Conservation (phyloP, 1,140 invertebrate species). For the Grapholita molesta region DNA sequence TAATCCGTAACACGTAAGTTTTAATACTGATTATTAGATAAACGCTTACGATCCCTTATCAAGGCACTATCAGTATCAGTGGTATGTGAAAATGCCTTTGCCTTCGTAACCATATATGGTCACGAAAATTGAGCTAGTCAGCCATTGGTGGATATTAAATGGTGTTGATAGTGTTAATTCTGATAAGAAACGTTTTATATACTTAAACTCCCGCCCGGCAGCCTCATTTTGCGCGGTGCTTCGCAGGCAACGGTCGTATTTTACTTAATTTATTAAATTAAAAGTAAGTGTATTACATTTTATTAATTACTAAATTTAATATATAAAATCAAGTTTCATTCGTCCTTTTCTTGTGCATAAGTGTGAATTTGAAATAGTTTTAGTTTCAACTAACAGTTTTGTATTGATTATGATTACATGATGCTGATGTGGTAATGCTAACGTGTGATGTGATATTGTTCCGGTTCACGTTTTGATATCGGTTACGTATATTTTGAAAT, state of each 20-base stretch:
- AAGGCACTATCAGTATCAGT: conserved; percentile 39
- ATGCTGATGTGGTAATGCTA: neutral
- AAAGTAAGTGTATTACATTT: conserved; percentile 59
- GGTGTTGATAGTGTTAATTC: conserved; percentile 56
- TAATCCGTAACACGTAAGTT: conserved; percentile 9
- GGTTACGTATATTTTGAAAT: neutral
- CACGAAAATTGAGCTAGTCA: conserved; percentile 57
- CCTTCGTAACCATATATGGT: conserved; percentile 70
- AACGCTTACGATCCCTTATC: conserved; percentile 46
- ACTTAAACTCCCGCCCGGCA: conserved; percentile 52
- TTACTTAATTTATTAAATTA: conserved; percentile 46
- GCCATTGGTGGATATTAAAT: conserved; percentile 60
- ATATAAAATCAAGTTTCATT: neutral
- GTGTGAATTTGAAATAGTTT: neutral
- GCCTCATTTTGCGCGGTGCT: conserved; percentile 65
- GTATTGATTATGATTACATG: neutral
- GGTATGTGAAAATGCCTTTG: conserved; percentile 43
- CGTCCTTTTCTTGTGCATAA: neutral
- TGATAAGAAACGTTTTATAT: conserved; percentile 74
- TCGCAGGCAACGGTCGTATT: conserved; percentile 51
- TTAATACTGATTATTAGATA: neutral
- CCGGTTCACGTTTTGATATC: neutral
- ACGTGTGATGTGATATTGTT: neutral
- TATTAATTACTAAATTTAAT: conserved; percentile 12
- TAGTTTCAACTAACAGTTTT: neutral